Evolutionary conservation across 2,797 vertebrate species (phyloP).

Genomic region (Rhinophrynus dorsalis): DNA sequence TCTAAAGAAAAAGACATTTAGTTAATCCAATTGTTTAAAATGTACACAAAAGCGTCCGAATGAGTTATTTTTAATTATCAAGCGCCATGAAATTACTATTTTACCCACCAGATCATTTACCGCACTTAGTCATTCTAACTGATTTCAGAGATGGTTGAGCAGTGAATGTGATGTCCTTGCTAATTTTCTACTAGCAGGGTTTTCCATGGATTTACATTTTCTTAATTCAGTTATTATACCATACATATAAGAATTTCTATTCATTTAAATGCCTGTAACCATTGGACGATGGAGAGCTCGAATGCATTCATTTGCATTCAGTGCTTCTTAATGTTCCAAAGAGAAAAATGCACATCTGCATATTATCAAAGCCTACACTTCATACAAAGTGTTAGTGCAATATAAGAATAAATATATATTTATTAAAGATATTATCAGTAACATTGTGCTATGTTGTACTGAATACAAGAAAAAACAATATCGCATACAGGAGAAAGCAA

Average conservation of each 20-base stretch:
- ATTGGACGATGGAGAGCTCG: no score
- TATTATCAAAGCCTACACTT: no score
- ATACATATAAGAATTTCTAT: neutral
- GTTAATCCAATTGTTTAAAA: conserved; percentile 17
- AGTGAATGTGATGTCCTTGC: conserved; percentile 8
- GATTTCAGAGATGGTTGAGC: conserved; percentile 31
- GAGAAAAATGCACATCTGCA: no score
- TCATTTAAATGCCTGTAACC: no score
- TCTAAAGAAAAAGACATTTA: neutral
- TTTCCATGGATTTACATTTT: conserved; percentile 7
- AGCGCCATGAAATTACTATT: conserved; percentile 26
- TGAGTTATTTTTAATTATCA: conserved; percentile 37
- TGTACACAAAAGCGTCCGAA: neutral
- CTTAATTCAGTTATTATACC: conserved; percentile 9
- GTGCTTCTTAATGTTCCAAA: no score
- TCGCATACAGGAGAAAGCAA: no score
- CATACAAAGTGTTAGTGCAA: no score
- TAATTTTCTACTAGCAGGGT: neutral
- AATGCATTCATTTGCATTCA: no score
- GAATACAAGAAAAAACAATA: no score
- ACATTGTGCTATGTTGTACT: no score
- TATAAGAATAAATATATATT: no score
- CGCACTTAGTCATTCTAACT: conserved; percentile 16
- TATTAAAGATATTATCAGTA: no score
- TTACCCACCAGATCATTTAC: conserved; percentile 24